Percentiles rank a stretch among this genome's conserved stretches.
Evolutionary conservation across 1,140 invertebrate species (phyloP).

Genomic region (Rhagoletis zephyria): DNA sequence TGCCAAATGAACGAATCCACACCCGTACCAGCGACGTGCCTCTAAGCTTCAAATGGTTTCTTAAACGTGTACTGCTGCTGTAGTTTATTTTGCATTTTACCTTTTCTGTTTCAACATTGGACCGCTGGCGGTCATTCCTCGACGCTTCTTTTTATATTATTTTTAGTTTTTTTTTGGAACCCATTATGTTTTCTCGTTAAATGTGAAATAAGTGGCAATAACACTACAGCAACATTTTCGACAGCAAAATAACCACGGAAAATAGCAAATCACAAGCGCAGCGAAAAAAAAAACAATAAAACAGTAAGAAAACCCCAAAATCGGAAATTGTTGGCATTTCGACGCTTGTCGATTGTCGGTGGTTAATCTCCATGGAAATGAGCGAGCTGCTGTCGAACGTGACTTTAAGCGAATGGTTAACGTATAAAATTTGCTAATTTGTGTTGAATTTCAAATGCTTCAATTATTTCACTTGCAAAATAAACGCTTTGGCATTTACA

Average conservation of each 20-base stretch:
- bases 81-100: background rate
- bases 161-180: background rate
- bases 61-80: constrained; percentile 15
- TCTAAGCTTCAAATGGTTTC: constrained; percentile 36
- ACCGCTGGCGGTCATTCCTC: constrained; percentile 36
- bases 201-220: constrained; percentile 30
- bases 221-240: background rate
- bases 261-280: background rate
- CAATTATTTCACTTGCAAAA: constrained; percentile 42
- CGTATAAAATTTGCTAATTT: constrained; percentile 49
- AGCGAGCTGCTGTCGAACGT: constrained; percentile 30
- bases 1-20: constrained; percentile 25
- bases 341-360: constrained; percentile 35
- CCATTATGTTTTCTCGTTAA: constrained; percentile 39
- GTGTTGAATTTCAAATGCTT: constrained; percentile 48
- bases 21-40: background rate
- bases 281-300: background rate
- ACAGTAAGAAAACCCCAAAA: background rate
- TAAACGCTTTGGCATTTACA: constrained; percentile 43
- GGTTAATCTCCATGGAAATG: constrained; percentile 24
- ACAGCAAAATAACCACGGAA: constrained; percentile 27
- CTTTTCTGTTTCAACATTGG: background rate
- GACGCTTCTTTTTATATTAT: background rate
- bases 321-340: constrained; percentile 43
- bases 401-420: constrained; percentile 34